These are phyloP conservation scores for Drosophila hydei DNA, from an alignment of 1,140 invertebrate species.

Conservation along the genomic window DNA sequence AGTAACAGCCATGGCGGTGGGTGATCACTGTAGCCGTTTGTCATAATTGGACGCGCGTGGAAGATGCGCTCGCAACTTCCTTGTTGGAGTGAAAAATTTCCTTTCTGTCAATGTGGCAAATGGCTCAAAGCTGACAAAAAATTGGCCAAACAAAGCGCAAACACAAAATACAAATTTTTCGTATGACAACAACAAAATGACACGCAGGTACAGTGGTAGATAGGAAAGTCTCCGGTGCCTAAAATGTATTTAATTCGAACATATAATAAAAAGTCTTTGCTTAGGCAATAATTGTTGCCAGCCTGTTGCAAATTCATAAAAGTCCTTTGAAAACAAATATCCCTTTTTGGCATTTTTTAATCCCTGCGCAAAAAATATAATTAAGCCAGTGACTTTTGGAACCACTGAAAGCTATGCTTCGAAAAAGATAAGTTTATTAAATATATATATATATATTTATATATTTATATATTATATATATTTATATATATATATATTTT, in stretches of 20 bases:
- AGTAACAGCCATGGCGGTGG: constrained; percentile 6
- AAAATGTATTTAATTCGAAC: neutral
- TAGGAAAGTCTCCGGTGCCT: neutral
- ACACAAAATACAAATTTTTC: constrained; percentile 20
- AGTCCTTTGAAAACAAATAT: too few species aligned
- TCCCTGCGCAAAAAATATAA: too few species aligned
- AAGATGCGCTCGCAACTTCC: constrained; percentile 72
- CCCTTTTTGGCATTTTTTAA: too few species aligned
- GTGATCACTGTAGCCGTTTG: constrained; percentile 53
- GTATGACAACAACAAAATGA: constrained; percentile 7
- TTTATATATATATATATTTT: too few species aligned
- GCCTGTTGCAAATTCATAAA: too few species aligned
- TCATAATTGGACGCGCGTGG: constrained; percentile 77
- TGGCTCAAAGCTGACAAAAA: constrained; percentile 47
- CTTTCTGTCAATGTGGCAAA: constrained; percentile 56
- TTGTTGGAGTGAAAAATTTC: constrained; percentile 52
- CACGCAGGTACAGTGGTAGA: neutral
- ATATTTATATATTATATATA: too few species aligned
- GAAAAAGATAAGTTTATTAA: too few species aligned
- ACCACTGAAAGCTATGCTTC: too few species aligned
- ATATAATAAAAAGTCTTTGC: too few species aligned
- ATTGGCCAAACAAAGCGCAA: constrained; percentile 38
- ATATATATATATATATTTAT: too few species aligned
- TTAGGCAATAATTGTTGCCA: too few species aligned
- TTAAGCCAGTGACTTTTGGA: too few species aligned